A percentile compares a stretch with the other conserved stretches of the same genome.
phyloP scores from a whole-genome alignment of 2,888 invertebrate species.

The Eristalis tenax region DNA sequence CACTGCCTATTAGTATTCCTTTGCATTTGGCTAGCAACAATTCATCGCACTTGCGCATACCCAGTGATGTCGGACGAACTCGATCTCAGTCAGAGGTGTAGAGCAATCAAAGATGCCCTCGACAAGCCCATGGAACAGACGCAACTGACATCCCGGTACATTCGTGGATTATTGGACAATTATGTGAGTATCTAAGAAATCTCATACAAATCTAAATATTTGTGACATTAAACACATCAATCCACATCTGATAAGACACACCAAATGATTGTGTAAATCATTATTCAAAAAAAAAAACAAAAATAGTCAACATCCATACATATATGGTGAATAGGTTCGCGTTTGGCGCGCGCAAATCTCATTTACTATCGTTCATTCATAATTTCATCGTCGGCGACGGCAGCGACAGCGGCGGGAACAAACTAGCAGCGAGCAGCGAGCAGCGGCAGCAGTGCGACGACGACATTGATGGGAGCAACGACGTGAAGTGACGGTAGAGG shows the following conservation, averaged over 20 bases:
- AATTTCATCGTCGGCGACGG: conserved; percentile 2
- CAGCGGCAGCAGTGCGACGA: neutral
- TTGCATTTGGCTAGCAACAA: conserved; percentile 49
- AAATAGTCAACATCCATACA: neutral
- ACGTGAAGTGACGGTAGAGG: neutral
- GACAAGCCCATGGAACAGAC: conserved; percentile 15
- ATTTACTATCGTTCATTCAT: conserved; percentile 61
- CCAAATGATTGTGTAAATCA: neutral
- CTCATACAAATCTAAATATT: neutral
- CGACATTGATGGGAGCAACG: neutral
- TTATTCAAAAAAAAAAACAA: neutral
- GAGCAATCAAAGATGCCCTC: conserved; percentile 17
- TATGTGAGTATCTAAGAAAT: conserved; percentile 51
- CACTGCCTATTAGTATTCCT: conserved; percentile 32
- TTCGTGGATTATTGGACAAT: conserved; percentile 1
- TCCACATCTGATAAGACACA: neutral
- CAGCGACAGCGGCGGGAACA: neutral
- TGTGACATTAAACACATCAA: neutral
- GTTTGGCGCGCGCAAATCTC: conserved; percentile 28
- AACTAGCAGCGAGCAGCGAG: neutral
- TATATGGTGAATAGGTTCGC: neutral
- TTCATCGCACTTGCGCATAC: conserved; percentile 37
- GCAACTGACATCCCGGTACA: neutral
- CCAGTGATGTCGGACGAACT: conserved; percentile 22
- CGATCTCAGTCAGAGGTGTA: conserved; percentile 27